Evolutionary conservation across 2,113 vertebrate species (phyloP).

Genomic region (Calidris pygmaea): DNA sequence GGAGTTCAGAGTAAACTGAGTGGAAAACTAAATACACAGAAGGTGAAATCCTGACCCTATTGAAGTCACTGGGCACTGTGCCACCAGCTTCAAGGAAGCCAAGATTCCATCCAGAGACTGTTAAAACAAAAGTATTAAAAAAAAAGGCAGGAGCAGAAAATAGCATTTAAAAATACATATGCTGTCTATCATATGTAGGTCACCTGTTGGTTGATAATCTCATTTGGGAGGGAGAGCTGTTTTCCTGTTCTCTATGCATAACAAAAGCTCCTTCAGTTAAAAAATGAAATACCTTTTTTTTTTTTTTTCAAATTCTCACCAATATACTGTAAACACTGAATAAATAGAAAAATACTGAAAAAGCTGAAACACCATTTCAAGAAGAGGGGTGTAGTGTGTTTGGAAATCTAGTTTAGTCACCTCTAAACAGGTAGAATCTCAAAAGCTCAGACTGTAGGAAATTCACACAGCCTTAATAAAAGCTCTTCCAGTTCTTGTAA

Average conservation of each 20-base stretch:
- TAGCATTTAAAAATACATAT: background rate
- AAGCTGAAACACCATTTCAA: background rate
- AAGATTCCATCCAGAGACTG: background rate
- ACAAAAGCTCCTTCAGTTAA: background rate
- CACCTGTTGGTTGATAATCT: background rate
- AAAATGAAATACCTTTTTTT: rapidly evolving
- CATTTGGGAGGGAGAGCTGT: background rate
- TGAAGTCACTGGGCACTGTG: background rate
- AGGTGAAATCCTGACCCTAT: background rate
- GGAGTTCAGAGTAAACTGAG: background rate
- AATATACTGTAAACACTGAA: background rate
- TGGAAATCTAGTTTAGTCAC: background rate
- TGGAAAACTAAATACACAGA: slow-evolving; percentile 11
- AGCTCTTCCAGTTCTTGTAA: background rate
- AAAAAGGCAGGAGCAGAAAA: background rate
- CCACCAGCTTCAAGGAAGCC: background rate
- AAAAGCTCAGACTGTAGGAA: background rate
- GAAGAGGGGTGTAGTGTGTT: background rate
- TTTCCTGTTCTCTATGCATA: background rate
- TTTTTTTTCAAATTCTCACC: background rate
- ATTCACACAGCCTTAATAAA: background rate
- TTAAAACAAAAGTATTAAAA: background rate
- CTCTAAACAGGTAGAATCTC: background rate
- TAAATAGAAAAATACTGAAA: background rate
- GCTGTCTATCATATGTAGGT: background rate